Percentiles rank a stretch among this genome's conserved stretches.
phyloP scores from a whole-genome alignment of 2,797 vertebrate species.

The Hybognathus amarus region DNA sequence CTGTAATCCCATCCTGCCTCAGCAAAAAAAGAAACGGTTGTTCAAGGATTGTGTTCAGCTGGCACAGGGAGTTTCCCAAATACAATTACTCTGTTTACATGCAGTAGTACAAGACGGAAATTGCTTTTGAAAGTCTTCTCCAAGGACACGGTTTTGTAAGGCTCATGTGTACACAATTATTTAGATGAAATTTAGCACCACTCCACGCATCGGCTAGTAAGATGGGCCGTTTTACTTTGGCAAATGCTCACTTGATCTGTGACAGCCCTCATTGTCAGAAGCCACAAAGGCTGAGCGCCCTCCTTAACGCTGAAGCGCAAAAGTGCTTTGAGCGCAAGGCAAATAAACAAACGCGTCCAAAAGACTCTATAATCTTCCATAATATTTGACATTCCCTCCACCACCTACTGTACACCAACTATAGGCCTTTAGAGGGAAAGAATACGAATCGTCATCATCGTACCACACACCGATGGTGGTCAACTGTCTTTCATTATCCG shows the following conservation, averaged over 20 bases:
- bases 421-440: constrained; percentile 5
- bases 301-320: constrained; percentile 63
- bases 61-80: constrained; percentile 75
- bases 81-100: constrained; percentile 82
- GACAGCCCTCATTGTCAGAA: constrained; percentile 43
- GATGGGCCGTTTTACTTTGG: constrained; percentile 79
- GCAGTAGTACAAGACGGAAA: constrained; percentile 79
- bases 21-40: constrained; percentile 34
- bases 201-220: constrained; percentile 83
- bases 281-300: constrained; percentile 22
- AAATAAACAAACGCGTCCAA: constrained; percentile 70
- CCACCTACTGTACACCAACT: constrained; percentile 29
- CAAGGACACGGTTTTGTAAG: constrained; percentile 83
- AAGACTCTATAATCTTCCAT: constrained; percentile 41
- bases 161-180: constrained; percentile 85
- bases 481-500: constrained; percentile 73
- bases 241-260: constrained; percentile 80
- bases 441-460: not conserved
- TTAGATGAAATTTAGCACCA: constrained; percentile 86
- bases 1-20: constrained; percentile 39
- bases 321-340: constrained; percentile 63
- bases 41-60: constrained; percentile 70
- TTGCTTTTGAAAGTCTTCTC: constrained; percentile 81
- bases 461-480: constrained; percentile 34
- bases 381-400: constrained; percentile 42